These are phyloP conservation scores for Stenodema calcarata DNA, from an alignment of 2,888 invertebrate species.

Conservation along the genomic window DNA sequence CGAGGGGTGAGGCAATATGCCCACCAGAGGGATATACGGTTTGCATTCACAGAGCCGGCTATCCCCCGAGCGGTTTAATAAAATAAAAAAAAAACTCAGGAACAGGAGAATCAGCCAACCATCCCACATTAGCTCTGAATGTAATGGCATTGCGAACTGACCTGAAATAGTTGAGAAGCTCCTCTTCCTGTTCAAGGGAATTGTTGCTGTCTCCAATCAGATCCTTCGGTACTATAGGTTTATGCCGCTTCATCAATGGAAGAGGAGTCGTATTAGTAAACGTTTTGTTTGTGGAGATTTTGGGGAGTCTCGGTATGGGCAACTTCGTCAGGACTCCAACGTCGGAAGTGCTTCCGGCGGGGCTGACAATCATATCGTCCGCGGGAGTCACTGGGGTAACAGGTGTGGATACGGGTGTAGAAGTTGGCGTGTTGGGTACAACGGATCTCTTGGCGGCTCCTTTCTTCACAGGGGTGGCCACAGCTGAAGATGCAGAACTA, in stretches of 20 bases:
- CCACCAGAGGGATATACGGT: too few species aligned
- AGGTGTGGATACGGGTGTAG: constrained; percentile 12
- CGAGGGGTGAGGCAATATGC: too few species aligned
- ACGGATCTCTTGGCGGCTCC: background rate
- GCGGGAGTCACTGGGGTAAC: constrained; percentile 27
- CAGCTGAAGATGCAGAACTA: constrained; percentile 19
- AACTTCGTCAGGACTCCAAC: constrained; percentile 24
- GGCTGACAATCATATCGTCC: constrained; percentile 1
- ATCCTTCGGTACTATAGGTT: constrained; percentile 46
- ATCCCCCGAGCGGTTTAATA: too few species aligned
- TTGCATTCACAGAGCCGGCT: too few species aligned
- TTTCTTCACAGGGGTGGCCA: constrained; percentile 34
- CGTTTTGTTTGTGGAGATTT: background rate
- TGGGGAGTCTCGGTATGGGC: constrained; percentile 47
- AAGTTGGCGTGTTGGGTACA: background rate
- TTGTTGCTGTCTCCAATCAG: constrained; percentile 64
- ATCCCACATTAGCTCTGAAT: too few species aligned
- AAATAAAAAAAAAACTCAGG: too few species aligned
- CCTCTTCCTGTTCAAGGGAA: constrained; percentile 82
- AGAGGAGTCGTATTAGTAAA: background rate
- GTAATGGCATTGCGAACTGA: background rate
- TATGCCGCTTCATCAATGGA: constrained; percentile 36
- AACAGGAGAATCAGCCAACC: too few species aligned
- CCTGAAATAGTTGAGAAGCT: constrained; percentile 82
- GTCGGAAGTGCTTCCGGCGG: background rate